Conservation (phyloP, 2,113 vertebrate species). For the Coreoperca whiteheadi region DNA sequence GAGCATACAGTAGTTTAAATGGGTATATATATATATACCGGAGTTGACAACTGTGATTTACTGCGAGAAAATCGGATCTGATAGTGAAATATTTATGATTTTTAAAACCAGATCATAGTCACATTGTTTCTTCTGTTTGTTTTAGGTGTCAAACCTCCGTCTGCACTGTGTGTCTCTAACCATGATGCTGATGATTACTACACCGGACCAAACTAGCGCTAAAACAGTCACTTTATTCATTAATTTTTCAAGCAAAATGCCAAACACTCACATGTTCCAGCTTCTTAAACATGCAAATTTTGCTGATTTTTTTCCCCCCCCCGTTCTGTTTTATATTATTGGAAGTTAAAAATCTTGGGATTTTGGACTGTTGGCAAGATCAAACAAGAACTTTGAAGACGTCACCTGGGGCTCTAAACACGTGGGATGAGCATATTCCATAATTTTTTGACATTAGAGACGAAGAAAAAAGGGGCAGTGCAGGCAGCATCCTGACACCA, state of each 20-base stretch:
- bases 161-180: neutral
- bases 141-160: neutral
- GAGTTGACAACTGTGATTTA: neutral
- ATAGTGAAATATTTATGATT: fast-evolving
- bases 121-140: neutral
- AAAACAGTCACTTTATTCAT: no score
- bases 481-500: no score
- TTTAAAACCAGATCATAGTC: neutral
- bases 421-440: no score
- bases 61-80: neutral
- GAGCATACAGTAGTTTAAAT: neutral
- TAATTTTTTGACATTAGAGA: no score
- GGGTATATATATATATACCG: neutral
- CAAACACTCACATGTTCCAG: no score
- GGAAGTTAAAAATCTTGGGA: neutral
- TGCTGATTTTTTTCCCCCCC: no score
- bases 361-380: neutral
- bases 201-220: no score
- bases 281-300: no score
- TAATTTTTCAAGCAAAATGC: no score
- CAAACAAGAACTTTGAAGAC: no score
- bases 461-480: no score
- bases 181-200: neutral
- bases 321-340: neutral
- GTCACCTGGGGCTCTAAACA: no score